phyloP scores from a whole-genome alignment of 2,888 invertebrate species.

The Steromphala cineraria region DNA sequence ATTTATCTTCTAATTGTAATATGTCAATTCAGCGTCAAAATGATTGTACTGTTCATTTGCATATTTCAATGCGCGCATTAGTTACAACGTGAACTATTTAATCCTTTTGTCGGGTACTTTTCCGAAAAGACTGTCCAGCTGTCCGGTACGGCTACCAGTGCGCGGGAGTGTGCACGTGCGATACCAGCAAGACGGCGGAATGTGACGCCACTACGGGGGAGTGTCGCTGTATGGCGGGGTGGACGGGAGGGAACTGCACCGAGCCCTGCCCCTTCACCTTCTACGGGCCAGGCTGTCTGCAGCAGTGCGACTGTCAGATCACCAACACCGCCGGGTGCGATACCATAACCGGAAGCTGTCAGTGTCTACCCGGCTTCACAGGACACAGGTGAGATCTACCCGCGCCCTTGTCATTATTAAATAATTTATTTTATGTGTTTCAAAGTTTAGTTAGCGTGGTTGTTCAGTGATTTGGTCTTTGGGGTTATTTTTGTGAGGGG shows the following conservation, averaged over 20 bases:
- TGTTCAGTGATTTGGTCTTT: too few relatives aligned
- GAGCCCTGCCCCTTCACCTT: constrained; percentile 42
- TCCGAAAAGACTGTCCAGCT: neutral
- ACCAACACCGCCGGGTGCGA: constrained; percentile 49
- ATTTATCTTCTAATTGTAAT: too few relatives aligned
- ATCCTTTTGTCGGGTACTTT: neutral
- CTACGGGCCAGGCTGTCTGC: constrained; percentile 50
- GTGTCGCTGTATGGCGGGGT: constrained; percentile 34
- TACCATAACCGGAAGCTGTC: constrained; percentile 54
- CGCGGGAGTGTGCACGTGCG: neutral
- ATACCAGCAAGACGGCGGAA: neutral
- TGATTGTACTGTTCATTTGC: too few relatives aligned
- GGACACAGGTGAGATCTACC: constrained; percentile 39
- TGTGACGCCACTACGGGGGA: constrained; percentile 4
- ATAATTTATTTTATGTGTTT: too few relatives aligned
- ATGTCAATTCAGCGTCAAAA: too few relatives aligned
- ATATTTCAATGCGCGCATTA: too few relatives aligned
- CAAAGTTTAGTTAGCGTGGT: too few relatives aligned
- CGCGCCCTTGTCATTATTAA: too few relatives aligned
- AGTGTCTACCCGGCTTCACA: constrained; percentile 48
- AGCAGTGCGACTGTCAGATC: constrained; percentile 53
- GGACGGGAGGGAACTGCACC: constrained; percentile 40
- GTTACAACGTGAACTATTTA: too few relatives aligned
- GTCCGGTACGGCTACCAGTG: neutral
- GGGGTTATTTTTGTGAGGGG: too few relatives aligned